These are phyloP conservation scores for Drosophila tanythrix DNA, from an alignment of 2,888 invertebrate species.

Conservation along the genomic window DNA sequence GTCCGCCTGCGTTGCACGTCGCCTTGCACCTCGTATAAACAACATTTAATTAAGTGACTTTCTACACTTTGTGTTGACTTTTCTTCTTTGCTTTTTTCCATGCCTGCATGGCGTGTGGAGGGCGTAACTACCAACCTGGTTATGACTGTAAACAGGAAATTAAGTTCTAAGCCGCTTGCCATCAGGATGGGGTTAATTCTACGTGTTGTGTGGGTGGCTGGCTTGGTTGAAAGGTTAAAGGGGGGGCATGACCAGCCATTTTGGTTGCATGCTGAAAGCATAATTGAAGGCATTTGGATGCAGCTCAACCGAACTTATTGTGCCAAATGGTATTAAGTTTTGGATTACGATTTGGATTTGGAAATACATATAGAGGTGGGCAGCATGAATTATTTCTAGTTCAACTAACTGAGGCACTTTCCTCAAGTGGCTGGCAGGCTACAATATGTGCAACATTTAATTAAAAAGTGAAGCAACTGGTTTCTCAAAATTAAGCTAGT, in stretches of 20 bases:
- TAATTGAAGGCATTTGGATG: slow-evolving; percentile 65
- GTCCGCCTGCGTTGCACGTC: slow-evolving; percentile 23
- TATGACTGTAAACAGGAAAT: slow-evolving; percentile 69
- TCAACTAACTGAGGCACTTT: background rate
- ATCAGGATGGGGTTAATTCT: slow-evolving; percentile 5
- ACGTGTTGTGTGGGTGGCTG: background rate
- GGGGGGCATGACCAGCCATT: slow-evolving; percentile 38
- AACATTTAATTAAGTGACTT: slow-evolving; percentile 74
- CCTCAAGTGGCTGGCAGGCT: background rate
- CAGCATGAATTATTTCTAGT: background rate
- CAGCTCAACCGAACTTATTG: slow-evolving; percentile 58
- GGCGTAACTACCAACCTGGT: slow-evolving; percentile 37
- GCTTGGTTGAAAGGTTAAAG: slow-evolving; percentile 20
- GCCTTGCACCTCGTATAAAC: slow-evolving; percentile 52
- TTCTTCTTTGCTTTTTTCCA: slow-evolving; percentile 2
- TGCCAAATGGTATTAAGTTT: slow-evolving; percentile 45
- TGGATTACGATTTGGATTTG: slow-evolving; percentile 5
- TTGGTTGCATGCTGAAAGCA: slow-evolving; percentile 52
- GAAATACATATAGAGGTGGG: background rate
- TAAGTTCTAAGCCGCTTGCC: slow-evolving; percentile 61
- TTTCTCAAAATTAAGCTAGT: background rate
- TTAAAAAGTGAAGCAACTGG: background rate
- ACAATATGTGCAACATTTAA: background rate
- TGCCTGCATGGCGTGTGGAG: slow-evolving; percentile 33
- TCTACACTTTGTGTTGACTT: slow-evolving; percentile 45